A percentile compares a stretch with the other conserved stretches of the same genome.
phyloP scores from a whole-genome alignment of 2,113 vertebrate genomes.

The Sylvia atricapilla region DNA sequence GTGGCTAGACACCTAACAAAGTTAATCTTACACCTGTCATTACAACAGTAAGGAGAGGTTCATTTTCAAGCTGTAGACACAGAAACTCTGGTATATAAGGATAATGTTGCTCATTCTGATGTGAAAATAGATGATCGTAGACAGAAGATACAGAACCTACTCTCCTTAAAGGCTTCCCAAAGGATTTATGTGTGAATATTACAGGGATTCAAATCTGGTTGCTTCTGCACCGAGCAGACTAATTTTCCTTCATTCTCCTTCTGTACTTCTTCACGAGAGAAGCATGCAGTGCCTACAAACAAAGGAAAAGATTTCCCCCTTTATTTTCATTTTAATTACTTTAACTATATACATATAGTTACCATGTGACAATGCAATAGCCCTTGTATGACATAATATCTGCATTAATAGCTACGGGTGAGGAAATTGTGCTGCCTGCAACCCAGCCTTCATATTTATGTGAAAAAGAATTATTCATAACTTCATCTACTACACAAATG shows the following conservation, averaged over 20 bases:
- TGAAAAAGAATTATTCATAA: constrained; percentile 71
- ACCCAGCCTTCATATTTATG: constrained; percentile 45
- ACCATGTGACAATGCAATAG: not conserved
- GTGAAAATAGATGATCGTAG: constrained; percentile 72
- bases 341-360: not conserved
- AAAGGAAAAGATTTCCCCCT: not conserved
- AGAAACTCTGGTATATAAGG: constrained; percentile 54
- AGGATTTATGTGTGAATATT: constrained; percentile 60
- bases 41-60: constrained; percentile 76
- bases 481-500: constrained; percentile 54
- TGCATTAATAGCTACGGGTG: constrained; percentile 43
- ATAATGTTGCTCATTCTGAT: constrained; percentile 73
- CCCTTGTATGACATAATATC: constrained; percentile 17
- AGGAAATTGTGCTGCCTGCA: constrained; percentile 47
- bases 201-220: constrained; percentile 17
- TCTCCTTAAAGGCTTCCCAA: constrained; percentile 63
- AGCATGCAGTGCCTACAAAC: not conserved
- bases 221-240: not conserved
- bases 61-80: constrained; percentile 58
- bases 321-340: constrained; percentile 35
- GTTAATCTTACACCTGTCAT: constrained; percentile 94
- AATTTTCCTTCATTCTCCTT: constrained; percentile 38
- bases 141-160: constrained; percentile 64
- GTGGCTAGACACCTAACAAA: constrained; percentile 87
- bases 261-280: constrained; percentile 1